These are phyloP conservation scores for Ataeniobius toweri DNA, from an alignment of 2,797 vertebrate genomes.

Conservation along the genomic window DNA sequence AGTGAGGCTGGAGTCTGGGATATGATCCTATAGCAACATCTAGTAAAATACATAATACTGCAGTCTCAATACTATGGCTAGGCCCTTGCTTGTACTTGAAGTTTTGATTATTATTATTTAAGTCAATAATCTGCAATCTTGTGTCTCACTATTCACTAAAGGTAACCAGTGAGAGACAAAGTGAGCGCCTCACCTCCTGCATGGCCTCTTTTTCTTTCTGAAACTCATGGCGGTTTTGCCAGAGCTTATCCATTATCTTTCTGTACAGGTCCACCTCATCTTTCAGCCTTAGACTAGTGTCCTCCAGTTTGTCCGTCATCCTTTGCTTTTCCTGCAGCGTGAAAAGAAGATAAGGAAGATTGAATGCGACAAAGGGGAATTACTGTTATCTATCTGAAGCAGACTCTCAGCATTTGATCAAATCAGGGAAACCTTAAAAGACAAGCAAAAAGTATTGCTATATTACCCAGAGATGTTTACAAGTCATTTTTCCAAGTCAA, in stretches of 20 bases:
- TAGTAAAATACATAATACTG: not conserved
- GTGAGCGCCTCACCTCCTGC: slow-evolving; percentile 84
- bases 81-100: not conserved
- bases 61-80: not conserved
- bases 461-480: too few species aligned
- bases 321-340: slow-evolving; percentile 88
- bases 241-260: slow-evolving; percentile 95
- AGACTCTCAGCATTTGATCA: too few species aligned
- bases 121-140: not conserved
- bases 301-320: slow-evolving; percentile 93
- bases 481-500: too few species aligned
- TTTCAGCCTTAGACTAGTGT: slow-evolving; percentile 91
- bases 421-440: not conserved
- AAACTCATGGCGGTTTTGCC: slow-evolving; percentile 91
- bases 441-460: not conserved
- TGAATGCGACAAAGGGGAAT: not conserved
- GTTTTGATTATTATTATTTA: too few species aligned
- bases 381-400: not conserved
- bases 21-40: too few species aligned
- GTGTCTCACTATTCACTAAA: not conserved
- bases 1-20: too few species aligned
- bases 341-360: not conserved
- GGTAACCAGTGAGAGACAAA: not conserved
- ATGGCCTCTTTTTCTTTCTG: slow-evolving; percentile 94
- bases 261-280: slow-evolving; percentile 97